These are phyloP conservation scores for Drosophila sproati DNA, from an alignment of 1,140 invertebrate species.

Conservation along the genomic window DNA sequence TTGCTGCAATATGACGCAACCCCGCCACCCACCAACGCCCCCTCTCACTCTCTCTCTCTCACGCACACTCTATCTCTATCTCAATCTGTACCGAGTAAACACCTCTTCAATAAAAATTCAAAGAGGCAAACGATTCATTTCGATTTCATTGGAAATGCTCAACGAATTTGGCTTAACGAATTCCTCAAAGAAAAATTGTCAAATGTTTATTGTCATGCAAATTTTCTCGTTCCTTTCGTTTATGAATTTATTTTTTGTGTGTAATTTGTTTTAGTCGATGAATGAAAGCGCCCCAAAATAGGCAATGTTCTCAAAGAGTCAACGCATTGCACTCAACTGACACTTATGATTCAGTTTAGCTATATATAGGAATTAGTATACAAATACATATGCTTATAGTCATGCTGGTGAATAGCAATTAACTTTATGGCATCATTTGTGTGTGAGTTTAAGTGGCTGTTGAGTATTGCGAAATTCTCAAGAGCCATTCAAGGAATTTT, in stretches of 20 bases:
- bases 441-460: slow-evolving; percentile 58
- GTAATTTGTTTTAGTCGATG: slow-evolving; percentile 22
- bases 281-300: slow-evolving; percentile 56
- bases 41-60: background rate
- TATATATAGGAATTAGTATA: slow-evolving; percentile 15
- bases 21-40: slow-evolving; percentile 4
- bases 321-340: slow-evolving; percentile 6
- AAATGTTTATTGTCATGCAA: slow-evolving; percentile 32
- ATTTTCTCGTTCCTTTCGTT: slow-evolving; percentile 27
- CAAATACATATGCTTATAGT: background rate
- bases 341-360: slow-evolving; percentile 62
- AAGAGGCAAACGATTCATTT: slow-evolving; percentile 54
- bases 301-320: slow-evolving; percentile 28
- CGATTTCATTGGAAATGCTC: slow-evolving; percentile 54
- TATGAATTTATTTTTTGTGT: background rate
- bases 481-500: slow-evolving; percentile 42
- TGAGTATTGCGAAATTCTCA: slow-evolving; percentile 29
- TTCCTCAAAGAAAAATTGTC: slow-evolving; percentile 56
- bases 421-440: slow-evolving; percentile 53
- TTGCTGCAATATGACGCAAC: slow-evolving; percentile 59
- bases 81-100: slow-evolving; percentile 4
- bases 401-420: slow-evolving; percentile 56
- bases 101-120: slow-evolving; percentile 15
- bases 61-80: background rate
- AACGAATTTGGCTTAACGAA: slow-evolving; percentile 47